Evolutionary conservation across 2,113 vertebrate species (phyloP).

Genomic region (Calyptomena viridis): DNA sequence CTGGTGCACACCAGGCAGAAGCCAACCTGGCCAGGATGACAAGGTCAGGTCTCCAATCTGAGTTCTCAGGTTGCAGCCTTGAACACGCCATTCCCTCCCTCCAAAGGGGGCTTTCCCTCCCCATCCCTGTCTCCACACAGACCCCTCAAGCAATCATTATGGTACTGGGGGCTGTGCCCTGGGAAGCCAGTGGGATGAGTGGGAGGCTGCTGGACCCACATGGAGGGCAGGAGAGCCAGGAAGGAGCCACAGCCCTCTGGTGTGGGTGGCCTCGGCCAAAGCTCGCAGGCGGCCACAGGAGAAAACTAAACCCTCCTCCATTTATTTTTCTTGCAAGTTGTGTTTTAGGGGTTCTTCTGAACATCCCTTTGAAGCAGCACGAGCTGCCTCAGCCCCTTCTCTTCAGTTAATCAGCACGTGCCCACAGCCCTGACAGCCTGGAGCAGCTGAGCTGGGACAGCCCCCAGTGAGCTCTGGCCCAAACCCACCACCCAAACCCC

Average conservation of each 20-base stretch:
- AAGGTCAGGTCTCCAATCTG: not conserved
- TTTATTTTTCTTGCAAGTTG: constrained; percentile 36
- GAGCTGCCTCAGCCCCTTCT: not conserved
- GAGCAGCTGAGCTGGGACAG: rapidly evolving
- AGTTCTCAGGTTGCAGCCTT: not conserved
- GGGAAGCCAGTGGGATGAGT: not conserved
- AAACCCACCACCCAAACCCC: not conserved
- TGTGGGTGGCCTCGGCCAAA: not conserved
- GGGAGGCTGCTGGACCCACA: not conserved
- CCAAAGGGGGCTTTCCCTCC: rapidly evolving
- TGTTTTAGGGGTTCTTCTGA: not conserved
- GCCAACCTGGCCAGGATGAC: not conserved
- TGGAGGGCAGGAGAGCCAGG: not conserved
- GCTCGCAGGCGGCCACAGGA: not conserved
- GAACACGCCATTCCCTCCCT: not conserved
- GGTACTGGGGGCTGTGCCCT: not conserved
- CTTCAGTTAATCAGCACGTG: not conserved
- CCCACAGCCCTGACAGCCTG: not conserved
- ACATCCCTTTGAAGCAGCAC: not conserved
- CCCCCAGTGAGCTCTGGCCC: not conserved
- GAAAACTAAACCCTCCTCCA: not conserved
- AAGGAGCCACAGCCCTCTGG: not conserved
- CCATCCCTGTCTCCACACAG: not conserved
- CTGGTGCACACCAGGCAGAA: not conserved
- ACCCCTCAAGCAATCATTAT: rapidly evolving